Evolutionary conservation across 2,888 invertebrate genomes (phyloP).

Genomic region (Dioctria linearis): DNA sequence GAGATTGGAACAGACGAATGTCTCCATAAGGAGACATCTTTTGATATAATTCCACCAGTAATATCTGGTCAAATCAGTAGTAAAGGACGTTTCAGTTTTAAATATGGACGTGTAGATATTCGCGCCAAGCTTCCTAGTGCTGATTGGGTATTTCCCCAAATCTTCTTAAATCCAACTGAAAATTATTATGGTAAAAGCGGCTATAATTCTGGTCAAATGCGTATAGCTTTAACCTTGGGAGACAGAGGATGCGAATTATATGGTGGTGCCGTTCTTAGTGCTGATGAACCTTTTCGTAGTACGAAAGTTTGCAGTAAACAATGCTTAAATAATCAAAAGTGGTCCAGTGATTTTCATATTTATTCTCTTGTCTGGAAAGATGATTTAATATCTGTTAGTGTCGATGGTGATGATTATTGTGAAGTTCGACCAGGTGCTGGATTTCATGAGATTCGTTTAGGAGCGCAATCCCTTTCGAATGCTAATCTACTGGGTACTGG

Average conservation of each 20-base stretch:
- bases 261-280: slow-evolving; percentile 64
- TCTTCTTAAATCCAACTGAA: slow-evolving; percentile 78
- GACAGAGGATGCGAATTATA: slow-evolving; percentile 62
- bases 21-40: slow-evolving; percentile 56
- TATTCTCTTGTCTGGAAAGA: slow-evolving; percentile 79
- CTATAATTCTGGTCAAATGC: slow-evolving; percentile 79
- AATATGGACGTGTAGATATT: slow-evolving; percentile 79
- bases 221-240: slow-evolving; percentile 80
- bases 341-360: slow-evolving; percentile 76
- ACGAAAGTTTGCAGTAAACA: slow-evolving; percentile 63
- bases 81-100: slow-evolving; percentile 76
- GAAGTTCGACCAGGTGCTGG: slow-evolving; percentile 65
- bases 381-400: slow-evolving; percentile 65
- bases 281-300: slow-evolving; percentile 64
- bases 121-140: slow-evolving; percentile 82
- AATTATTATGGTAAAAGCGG: slow-evolving; percentile 74
- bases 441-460: slow-evolving; percentile 59
- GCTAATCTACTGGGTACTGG: slow-evolving; percentile 64
- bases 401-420: slow-evolving; percentile 75
- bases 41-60: slow-evolving; percentile 77
- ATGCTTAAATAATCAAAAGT: slow-evolving; percentile 53
- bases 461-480: slow-evolving; percentile 65
- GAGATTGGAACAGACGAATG: slow-evolving; percentile 63
- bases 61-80: slow-evolving; percentile 77
- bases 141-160: slow-evolving; percentile 83